Evolutionary conservation across 2,113 vertebrate species (phyloP).

Genomic region (Cyprinus carpio): DNA sequence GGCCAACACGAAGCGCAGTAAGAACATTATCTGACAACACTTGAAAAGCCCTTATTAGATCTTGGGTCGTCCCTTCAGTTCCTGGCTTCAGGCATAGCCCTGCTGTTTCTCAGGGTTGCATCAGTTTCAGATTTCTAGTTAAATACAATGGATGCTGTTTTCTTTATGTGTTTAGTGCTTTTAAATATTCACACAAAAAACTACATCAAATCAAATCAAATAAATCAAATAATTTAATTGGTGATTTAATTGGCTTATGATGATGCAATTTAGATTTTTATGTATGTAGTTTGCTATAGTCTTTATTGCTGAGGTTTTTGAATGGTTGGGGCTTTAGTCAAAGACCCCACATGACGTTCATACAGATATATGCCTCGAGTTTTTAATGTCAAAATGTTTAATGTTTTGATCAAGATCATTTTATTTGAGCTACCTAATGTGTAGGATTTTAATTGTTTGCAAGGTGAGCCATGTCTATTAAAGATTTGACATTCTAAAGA

Average conservation of each 20-base stretch:
- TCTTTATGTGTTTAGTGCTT: not conserved
- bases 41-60: slow-evolving; percentile 32
- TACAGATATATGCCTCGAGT: not conserved
- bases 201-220: too few species aligned
- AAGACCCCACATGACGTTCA: not conserved
- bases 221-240: not conserved
- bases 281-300: not conserved
- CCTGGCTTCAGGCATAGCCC: slow-evolving; percentile 1
- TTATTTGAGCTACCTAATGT: too few species aligned
- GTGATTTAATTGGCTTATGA: too few species aligned
- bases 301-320: not conserved
- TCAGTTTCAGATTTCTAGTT: not conserved
- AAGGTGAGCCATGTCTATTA: too few species aligned
- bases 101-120: slow-evolving; percentile 6
- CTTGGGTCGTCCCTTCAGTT: slow-evolving; percentile 19
- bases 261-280: not conserved
- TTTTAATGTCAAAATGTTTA: too few species aligned
- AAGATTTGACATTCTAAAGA: too few species aligned
- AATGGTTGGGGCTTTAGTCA: not conserved
- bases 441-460: too few species aligned
- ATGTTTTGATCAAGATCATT: not conserved
- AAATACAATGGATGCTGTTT: not conserved
- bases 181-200: not conserved
- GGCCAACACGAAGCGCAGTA: not conserved
- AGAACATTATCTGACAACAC: slow-evolving; percentile 32